Percentiles rank a stretch among this genome's conserved stretches.
Conservation (phyloP, 2,888 invertebrate genomes). For the Ganaspis brasiliensis region DNA sequence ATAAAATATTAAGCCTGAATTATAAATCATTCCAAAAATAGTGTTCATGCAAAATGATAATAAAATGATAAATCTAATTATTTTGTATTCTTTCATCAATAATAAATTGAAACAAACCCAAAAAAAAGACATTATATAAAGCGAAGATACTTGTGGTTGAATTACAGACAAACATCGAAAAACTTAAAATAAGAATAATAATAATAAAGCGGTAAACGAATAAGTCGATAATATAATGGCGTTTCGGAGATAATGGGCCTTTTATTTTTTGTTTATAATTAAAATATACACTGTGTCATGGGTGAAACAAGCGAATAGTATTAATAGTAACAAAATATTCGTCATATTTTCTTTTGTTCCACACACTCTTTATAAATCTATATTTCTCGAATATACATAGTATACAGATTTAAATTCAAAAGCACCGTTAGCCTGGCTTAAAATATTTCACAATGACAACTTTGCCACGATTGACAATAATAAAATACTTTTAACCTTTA, state of each 20-base stretch:
- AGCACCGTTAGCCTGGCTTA: slow-evolving; percentile 74
- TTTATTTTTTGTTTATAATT: slow-evolving; percentile 79
- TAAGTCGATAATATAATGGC: slow-evolving; percentile 54
- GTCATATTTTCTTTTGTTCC: slow-evolving; percentile 75
- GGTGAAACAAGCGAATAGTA: slow-evolving; percentile 80
- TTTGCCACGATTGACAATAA: slow-evolving; percentile 41
- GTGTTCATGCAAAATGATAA: slow-evolving; percentile 10
- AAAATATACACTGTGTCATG: slow-evolving; percentile 81
- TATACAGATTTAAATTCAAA: slow-evolving; percentile 78
- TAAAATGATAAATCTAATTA: slow-evolving; percentile 26
- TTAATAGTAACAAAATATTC: slow-evolving; percentile 80
- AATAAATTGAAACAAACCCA: slow-evolving; percentile 22
- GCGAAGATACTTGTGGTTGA: slow-evolving; percentile 23
- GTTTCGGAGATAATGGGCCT: slow-evolving; percentile 71
- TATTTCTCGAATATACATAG: slow-evolving; percentile 75
- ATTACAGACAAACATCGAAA: slow-evolving; percentile 34
- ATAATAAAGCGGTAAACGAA: slow-evolving; percentile 37
- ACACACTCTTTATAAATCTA: slow-evolving; percentile 67
- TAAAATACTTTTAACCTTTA: slow-evolving; percentile 55
- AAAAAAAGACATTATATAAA: slow-evolving; percentile 24
- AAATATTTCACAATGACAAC: slow-evolving; percentile 56
- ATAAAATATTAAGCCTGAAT: slow-evolving; percentile 29
- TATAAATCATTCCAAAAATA: slow-evolving; percentile 23
- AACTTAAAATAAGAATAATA: slow-evolving; percentile 20
- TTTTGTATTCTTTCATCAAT: not conserved